phyloP scores from a whole-genome alignment of 2,797 vertebrate genomes.

The Sebastes cheni region DNA sequence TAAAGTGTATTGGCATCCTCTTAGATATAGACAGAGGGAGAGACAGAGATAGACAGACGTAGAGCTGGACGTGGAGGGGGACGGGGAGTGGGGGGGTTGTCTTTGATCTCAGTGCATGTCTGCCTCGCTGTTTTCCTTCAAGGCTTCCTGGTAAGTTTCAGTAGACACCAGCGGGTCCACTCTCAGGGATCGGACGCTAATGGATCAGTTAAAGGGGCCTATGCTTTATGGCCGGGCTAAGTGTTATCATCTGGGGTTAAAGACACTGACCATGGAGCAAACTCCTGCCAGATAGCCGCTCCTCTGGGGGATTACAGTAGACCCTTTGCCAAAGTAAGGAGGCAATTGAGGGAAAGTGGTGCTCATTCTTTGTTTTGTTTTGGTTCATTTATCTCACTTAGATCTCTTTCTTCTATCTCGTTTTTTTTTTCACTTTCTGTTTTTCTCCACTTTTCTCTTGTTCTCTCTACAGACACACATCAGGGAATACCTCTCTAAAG shows the following conservation, averaged over 20 bases:
- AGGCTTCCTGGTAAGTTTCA: slow-evolving; percentile 87
- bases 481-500: slow-evolving; percentile 56
- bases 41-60: slow-evolving; percentile 25
- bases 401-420: slow-evolving; percentile 32
- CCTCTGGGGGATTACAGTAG: slow-evolving; percentile 79
- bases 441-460: slow-evolving; percentile 1
- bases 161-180: slow-evolving; percentile 78
- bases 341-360: slow-evolving; percentile 59
- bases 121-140: slow-evolving; percentile 86
- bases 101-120: slow-evolving; percentile 84
- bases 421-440: slow-evolving; percentile 2
- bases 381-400: slow-evolving; percentile 62
- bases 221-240: slow-evolving; percentile 84
- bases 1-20: neutral
- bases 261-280: slow-evolving; percentile 80
- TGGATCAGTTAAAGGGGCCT: slow-evolving; percentile 87
- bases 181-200: slow-evolving; percentile 83
- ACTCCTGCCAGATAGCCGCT: slow-evolving; percentile 75
- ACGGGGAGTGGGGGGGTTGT: neutral
- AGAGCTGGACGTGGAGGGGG: slow-evolving; percentile 28
- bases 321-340: slow-evolving; percentile 54
- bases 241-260: slow-evolving; percentile 85
- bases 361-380: slow-evolving; percentile 62
- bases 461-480: slow-evolving; percentile 34
- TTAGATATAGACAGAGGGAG: slow-evolving; percentile 6